Percentiles rank a stretch among this genome's conserved stretches.
Conservation (phyloP, 2,797 vertebrate species). For the Acropternis orthonyx region DNA sequence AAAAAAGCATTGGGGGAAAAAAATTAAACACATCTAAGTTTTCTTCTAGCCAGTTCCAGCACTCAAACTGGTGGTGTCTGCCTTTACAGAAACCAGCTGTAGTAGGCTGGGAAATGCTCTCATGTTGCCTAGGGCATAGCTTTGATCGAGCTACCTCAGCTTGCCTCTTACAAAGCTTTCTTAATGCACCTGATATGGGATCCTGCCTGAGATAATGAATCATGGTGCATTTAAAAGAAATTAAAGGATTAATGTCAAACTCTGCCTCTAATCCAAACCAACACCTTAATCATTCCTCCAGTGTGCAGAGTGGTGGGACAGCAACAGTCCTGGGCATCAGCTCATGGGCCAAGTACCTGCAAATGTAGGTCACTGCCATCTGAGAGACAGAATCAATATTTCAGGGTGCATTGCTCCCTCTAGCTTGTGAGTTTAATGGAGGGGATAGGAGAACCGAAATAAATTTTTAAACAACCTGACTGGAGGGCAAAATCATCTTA, state of each 20-base stretch:
- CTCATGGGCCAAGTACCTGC: background rate
- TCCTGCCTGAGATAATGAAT: constrained; percentile 60
- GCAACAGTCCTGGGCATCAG: background rate
- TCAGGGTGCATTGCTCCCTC: background rate
- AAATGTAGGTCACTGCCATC: background rate
- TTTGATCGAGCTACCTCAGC: constrained; percentile 48
- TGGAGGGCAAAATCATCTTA: constrained; percentile 47
- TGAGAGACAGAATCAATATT: background rate
- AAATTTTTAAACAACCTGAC: constrained; percentile 36
- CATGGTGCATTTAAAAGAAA: constrained; percentile 33
- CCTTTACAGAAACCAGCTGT: constrained; percentile 32
- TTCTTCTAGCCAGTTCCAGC: background rate
- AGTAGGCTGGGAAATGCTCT: constrained; percentile 28
- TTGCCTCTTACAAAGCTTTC: constrained; percentile 52
- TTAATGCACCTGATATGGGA: constrained; percentile 46
- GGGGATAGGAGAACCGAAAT: background rate
- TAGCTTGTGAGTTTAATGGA: background rate
- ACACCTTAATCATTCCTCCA: background rate
- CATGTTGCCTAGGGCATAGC: constrained; percentile 36
- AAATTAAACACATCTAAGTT: background rate
- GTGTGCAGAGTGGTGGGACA: background rate
- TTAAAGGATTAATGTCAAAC: constrained; percentile 25
- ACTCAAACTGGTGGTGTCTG: background rate
- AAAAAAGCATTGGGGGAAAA: background rate
- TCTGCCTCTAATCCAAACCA: constrained; percentile 4